Evolutionary conservation across 2,888 invertebrate species (phyloP).

Genomic region (Geotrupes spiniger): DNA sequence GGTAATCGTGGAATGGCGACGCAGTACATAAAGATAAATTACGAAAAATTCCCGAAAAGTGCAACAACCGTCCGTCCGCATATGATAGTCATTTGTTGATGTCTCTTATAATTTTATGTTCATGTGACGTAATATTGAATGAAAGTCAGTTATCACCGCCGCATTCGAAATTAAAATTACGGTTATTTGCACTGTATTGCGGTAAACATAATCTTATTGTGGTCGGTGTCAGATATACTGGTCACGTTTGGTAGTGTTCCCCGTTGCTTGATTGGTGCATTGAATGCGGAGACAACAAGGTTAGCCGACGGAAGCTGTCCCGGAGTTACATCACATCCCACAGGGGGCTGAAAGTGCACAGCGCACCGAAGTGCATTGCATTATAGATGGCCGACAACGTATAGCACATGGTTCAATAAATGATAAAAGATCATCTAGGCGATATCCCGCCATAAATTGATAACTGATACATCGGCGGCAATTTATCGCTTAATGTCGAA

Average conservation of each 20-base stretch:
- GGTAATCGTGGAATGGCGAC: too few relatives aligned
- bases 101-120: too few relatives aligned
- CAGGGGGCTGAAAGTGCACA: constrained; percentile 24
- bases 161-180: neutral
- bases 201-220: constrained; percentile 26
- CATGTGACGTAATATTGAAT: too few relatives aligned
- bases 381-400: constrained; percentile 23
- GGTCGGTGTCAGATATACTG: constrained; percentile 21
- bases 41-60: too few relatives aligned
- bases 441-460: constrained; percentile 2
- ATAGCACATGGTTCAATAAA: constrained; percentile 8
- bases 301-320: constrained; percentile 35
- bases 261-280: constrained; percentile 38
- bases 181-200: constrained; percentile 18
- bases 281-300: constrained; percentile 37
- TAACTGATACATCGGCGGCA: neutral
- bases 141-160: too few relatives aligned
- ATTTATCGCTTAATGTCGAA: too few relatives aligned
- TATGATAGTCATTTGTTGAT: too few relatives aligned
- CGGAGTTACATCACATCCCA: constrained; percentile 26
- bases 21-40: too few relatives aligned
- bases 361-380: constrained; percentile 22
- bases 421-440: constrained; percentile 1
- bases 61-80: too few relatives aligned
- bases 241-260: constrained; percentile 30